Base-by-base conservation (phyloP, 1,140 invertebrate genomes). In the Brachionus calyciflorus region DNA sequence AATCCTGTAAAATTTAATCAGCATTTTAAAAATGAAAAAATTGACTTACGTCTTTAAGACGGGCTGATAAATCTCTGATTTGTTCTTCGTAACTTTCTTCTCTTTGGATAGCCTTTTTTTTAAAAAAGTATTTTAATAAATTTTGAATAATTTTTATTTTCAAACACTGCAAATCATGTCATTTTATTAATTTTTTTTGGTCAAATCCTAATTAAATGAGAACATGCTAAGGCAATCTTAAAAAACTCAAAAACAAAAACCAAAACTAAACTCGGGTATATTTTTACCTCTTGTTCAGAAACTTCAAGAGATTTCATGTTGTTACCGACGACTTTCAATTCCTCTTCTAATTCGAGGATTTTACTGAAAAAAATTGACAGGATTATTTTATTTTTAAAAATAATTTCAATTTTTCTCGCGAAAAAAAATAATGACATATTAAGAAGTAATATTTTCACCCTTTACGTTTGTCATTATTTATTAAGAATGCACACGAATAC, bases 1-100 rank as follows among this genome's bases (percentile, higher is more conserved):
- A 57, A 19, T 7, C n/a, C 40, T n/a, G 41, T 12, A 57, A 1
- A 40, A 44, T 41, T 40, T 44, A 48, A 37, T 28, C 2, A 26
- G 14, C 30, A 33, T 19, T 17, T 68, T 40, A 28, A 26, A 17
- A 17, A 17, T 17, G 19, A 37, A 37, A 37, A 37, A 60, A 30
- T 44, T 76, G 14, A 78, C 80, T 83, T 91, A 97, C 94, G 93
- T 96, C 93, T 91, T 98, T 97, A 88, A 99, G 92, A 88, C 95
- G 92, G 86, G 93, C 92, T 84, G 93, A 96, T 86, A 98, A 89
- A 86, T 93, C 95, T 90, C 98, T 96, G 89, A 99, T 99, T 89
- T 98, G 95, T 87, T 96, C 93, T 90, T 99, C 98, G 90, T 98
- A 99, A 86, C 96, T 94, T 89, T 99, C 96, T 88, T 99, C 96